Conservation (phyloP, 2,888 invertebrate genomes). For the Sinelater perroti region DNA sequence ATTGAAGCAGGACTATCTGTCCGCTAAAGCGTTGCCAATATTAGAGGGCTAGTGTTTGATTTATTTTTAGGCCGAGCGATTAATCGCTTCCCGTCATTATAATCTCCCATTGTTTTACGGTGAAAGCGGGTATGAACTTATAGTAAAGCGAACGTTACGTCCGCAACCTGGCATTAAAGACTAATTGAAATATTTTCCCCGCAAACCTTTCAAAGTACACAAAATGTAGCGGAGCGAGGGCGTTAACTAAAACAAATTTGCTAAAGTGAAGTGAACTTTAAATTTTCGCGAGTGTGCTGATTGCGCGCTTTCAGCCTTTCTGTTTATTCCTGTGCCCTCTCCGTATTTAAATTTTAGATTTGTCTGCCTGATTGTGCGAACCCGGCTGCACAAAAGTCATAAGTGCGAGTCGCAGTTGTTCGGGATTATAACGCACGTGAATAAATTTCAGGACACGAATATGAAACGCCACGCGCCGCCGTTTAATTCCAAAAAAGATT, state of each 20-base stretch:
- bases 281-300: background rate
- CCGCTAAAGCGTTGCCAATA: background rate
- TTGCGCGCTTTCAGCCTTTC: background rate
- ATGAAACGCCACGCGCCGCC: too few species aligned
- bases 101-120: background rate
- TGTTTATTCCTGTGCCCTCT: background rate
- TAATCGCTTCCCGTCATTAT: background rate
- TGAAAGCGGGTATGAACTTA: too few species aligned
- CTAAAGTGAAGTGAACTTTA: background rate
- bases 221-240: background rate
- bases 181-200: too few species aligned
- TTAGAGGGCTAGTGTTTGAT: background rate
- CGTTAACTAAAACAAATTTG: background rate
- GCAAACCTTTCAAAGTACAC: background rate
- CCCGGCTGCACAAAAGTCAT: too few species aligned
- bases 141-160: too few species aligned
- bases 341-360: background rate
- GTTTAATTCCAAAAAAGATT: too few species aligned
- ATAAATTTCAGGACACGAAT: too few species aligned
- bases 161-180: too few species aligned
- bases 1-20: too few species aligned
- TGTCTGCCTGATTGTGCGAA: background rate
- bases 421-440: too few species aligned
- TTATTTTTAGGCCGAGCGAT: background rate
- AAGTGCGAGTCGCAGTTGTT: too few species aligned